These are phyloP conservation scores for Rhincodon typus DNA, from an alignment of 2,797 vertebrate genomes.

Conservation along the genomic window DNA sequence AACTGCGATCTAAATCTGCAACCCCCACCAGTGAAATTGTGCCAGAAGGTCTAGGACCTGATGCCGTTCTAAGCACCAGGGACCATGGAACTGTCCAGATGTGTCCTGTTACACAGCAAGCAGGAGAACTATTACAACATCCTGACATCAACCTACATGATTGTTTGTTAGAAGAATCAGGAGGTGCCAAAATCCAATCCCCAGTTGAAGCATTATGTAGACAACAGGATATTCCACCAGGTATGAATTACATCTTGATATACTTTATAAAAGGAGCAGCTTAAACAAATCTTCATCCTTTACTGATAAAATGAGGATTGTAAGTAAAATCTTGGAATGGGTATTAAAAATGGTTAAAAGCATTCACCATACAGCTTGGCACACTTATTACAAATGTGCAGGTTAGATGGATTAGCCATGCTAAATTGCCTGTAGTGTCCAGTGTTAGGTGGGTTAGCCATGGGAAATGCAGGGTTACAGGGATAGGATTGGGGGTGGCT, in stretches of 20 bases:
- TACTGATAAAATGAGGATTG: not conserved
- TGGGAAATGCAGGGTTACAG: no score
- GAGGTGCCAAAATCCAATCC: constrained; percentile 42
- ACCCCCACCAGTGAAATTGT: constrained; percentile 62
- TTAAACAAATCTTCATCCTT: not conserved
- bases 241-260: constrained; percentile 43
- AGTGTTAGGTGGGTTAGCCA: no score
- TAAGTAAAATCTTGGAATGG: not conserved
- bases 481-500: no score
- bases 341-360: not conserved
- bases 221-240: constrained; percentile 58
- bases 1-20: constrained; percentile 60
- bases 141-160: constrained; percentile 47
- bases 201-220: constrained; percentile 55
- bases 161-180: constrained; percentile 45
- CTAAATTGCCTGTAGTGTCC: no score
- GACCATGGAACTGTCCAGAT: constrained; percentile 42
- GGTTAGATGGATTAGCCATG: no score
- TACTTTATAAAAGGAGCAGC: not conserved
- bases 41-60: constrained; percentile 50
- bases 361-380: not conserved
- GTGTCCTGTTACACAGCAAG: constrained; percentile 40
- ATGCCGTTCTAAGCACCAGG: constrained; percentile 46
- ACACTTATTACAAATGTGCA: not conserved
- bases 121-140: constrained; percentile 50